Conservation (phyloP, 2,797 vertebrate species). For the Monodelphis domestica region DNA sequence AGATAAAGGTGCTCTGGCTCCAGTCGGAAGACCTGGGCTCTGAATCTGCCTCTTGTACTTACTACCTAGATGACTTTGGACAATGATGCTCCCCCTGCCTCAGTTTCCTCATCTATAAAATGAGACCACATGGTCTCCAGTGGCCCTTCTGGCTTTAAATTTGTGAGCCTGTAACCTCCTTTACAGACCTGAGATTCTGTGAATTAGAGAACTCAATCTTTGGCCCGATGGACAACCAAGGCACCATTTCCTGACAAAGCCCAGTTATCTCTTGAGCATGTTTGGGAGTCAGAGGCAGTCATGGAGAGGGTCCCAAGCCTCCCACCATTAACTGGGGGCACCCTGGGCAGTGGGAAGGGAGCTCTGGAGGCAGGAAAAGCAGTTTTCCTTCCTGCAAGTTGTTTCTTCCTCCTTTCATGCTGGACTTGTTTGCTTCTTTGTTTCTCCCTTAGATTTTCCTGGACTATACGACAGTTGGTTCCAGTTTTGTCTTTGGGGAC, state of each 20-base stretch:
- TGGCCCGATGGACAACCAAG: not conserved
- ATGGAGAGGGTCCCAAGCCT: not conserved
- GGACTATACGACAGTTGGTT: slow-evolving; percentile 91
- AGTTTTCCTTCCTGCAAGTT: not conserved
- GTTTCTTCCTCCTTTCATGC: not conserved
- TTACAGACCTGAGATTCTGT: not conserved
- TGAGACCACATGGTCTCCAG: not conserved
- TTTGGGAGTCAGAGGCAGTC: not conserved
- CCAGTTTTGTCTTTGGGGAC: slow-evolving; percentile 93
- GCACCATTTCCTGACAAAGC: not conserved
- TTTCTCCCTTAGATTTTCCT: slow-evolving; percentile 90
- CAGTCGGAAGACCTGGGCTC: not conserved
- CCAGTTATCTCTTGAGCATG: not conserved
- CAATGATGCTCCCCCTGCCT: not conserved
- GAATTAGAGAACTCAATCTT: not conserved
- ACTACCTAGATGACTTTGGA: not conserved
- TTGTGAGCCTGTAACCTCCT: not conserved
- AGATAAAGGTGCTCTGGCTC: not conserved
- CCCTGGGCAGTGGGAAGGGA: not conserved
- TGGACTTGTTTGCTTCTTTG: not conserved
- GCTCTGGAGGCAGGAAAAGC: accelerated
- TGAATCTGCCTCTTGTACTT: not conserved
- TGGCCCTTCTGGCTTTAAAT: not conserved
- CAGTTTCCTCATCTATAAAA: not conserved
- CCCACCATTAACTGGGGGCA: not conserved